Evolutionary conservation across 1,140 invertebrate species (phyloP), one percentile per base, ranked within the genome.

Genomic region (Platyscapa corneri): DNA sequence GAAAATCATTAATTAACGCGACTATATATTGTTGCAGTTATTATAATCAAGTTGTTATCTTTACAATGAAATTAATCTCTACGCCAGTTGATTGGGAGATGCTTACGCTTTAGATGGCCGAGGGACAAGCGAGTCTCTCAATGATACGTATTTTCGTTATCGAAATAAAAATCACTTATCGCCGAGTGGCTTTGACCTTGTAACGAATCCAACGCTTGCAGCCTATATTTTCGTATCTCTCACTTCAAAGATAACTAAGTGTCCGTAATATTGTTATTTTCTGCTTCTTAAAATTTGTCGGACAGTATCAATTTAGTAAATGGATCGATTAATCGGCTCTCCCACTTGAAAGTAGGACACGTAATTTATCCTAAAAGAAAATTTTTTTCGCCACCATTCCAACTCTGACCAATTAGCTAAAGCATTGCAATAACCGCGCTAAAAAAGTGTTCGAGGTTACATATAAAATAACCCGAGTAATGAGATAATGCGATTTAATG

Each of bases 131-230:
- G 3, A 16, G 30, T 34, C n/a, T 67, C 34, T 7, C 20, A 70
- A 34, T 37, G 32, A 37, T 37, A 37, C 16, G 16, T 70, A 37
- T 70, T 70, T 70, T 14, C 34, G 65, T 67, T 67, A 30, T 67
- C 65, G 32, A 32, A n/a, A 67, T 67, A 67, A 32, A 67, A 67
- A 67, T 67, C 67, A 37, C 2, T 70, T 70, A 70, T 70, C 32
- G 16, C n/a, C 0, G 0, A 20, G 67, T 34, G 18, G 34, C 16
- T 70, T 37, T 37, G 67, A 70, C 34, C 67, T 70, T 70, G 67
- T 70, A 70, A 70, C 20, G 23, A 14, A 70, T 70, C 20, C 14
- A 23, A 70, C 37, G 14, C 67, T 37, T 32, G 20, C 64, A 30
- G 16, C 49, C n/a, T 30, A 67, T 8, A 67, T 67, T 67, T 34